Evolutionary conservation across 2,888 invertebrate genomes (phyloP).

Genomic region (Cataglyphis altisquamis): DNA sequence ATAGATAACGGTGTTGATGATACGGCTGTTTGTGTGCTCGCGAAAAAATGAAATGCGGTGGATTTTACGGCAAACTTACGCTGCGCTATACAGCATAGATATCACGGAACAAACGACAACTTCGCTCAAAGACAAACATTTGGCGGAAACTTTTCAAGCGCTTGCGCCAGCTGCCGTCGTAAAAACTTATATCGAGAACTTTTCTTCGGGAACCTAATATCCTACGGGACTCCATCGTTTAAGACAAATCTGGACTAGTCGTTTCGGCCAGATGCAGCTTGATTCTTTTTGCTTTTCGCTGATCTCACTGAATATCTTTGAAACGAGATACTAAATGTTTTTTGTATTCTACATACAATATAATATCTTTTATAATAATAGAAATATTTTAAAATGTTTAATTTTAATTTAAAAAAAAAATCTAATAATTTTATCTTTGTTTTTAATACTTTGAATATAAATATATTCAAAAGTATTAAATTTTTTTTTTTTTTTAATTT

Average conservation of each 20-base stretch:
- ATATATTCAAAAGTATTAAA: background rate
- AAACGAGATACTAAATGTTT: background rate
- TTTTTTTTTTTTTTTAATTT: background rate
- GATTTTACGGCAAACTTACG: slow-evolving; percentile 37
- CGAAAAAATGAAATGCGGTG: slow-evolving; percentile 31
- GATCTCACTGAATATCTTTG: background rate
- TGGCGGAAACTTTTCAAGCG: slow-evolving; percentile 34
- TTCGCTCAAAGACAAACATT: slow-evolving; percentile 48
- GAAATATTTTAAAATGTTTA: background rate
- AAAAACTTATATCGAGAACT: slow-evolving; percentile 48
- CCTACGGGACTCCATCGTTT: slow-evolving; percentile 43
- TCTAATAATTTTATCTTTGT: background rate
- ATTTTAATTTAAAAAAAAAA: background rate
- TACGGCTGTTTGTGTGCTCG: background rate
- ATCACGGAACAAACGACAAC: slow-evolving; percentile 37
- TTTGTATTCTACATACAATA: background rate
- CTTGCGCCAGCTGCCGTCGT: slow-evolving; percentile 39
- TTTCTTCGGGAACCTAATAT: slow-evolving; percentile 37
- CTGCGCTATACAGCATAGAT: slow-evolving; percentile 18
- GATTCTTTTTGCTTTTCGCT: slow-evolving; percentile 2
- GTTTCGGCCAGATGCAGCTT: slow-evolving; percentile 25
- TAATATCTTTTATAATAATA: background rate
- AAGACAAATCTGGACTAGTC: slow-evolving; percentile 41
- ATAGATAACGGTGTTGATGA: slow-evolving; percentile 30
- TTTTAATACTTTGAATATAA: background rate